Evolutionary conservation across 2,113 vertebrate genomes (phyloP), one percentile per base, ranked within the genome.

Genomic region (Tachysurus vachellii): DNA sequence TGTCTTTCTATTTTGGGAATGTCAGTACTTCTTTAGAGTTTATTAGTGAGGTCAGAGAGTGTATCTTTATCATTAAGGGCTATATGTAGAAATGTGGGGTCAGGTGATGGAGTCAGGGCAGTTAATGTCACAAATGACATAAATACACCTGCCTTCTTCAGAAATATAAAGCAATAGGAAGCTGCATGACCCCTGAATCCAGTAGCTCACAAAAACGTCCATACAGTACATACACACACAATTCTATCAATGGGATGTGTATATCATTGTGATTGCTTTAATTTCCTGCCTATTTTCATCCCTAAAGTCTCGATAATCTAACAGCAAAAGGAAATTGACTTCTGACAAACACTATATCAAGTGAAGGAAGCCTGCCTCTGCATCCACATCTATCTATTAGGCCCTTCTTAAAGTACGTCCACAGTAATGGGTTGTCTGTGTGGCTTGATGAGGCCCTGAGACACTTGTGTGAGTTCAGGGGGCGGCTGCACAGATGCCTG

Each of bases 321-420:
- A 91, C 89, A 75, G 85, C 68, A 85, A 62, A 90, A 61, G 5
- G 57, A 13, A 59, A 91, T 85, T 79, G 92, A 84, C 57, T 82
- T 87, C 54, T 83, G 89, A 90, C 53, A 61, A 61, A 70, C 75
- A 59, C 23, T 53, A 56, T 17, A 28, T 10, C 44, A 71, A 47
- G 44, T 83, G n/a, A 19, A 36, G 28, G 44, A 62, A n/a, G 54
- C 87, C 86, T 90, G 90, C 54, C 88, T n/a, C 23, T 28, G 86
- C 88, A 92, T 92, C 68, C 88, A 31, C 28, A 75, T 53, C 36
- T 62, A 42, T 84, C 89, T 75, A 92, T 92, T 92, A 91, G 88
- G 50, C 36, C 83, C 19, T 68, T 68, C 73, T 71, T 44, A 82
- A 31, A 19, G 84, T 80, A 86, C 62, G 71, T 66, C 86, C 19